Percentiles rank a stretch among this genome's conserved stretches.
Evolutionary conservation across 2,113 vertebrate genomes (phyloP).

Genomic region (Amia ocellicauda): DNA sequence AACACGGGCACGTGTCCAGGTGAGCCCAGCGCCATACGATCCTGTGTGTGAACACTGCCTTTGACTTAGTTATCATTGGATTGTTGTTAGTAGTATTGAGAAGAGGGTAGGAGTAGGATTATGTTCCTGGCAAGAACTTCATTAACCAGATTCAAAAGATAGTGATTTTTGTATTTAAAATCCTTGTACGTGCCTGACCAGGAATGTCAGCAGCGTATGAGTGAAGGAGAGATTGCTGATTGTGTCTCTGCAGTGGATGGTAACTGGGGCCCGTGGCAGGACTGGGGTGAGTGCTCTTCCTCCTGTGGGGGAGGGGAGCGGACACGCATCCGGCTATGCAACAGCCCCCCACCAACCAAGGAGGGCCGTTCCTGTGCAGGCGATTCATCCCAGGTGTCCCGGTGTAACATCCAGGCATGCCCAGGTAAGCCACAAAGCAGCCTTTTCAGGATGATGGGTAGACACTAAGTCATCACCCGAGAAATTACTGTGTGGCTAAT

Average conservation of each 20-base stretch:
- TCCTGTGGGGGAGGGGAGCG: constrained; percentile 86
- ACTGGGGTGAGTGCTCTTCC: constrained; percentile 81
- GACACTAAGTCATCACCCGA: neutral
- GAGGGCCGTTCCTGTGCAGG: constrained; percentile 79
- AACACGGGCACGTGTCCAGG: constrained; percentile 74
- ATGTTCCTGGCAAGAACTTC: no score
- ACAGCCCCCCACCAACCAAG: constrained; percentile 63
- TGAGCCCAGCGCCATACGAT: constrained; percentile 40
- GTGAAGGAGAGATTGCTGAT: no score
- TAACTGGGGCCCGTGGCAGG: constrained; percentile 85
- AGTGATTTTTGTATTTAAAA: no score
- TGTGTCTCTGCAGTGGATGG: constrained; percentile 85
- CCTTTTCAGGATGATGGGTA: neutral
- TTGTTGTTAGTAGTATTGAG: no score
- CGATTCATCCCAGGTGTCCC: constrained; percentile 82
- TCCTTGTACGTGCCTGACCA: no score
- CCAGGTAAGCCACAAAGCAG: constrained; percentile 66
- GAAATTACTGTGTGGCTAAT: no score
- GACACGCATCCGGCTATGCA: constrained; percentile 75
- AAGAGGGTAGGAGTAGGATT: no score
- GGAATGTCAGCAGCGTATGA: no score
- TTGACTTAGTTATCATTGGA: no score
- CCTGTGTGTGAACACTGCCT: no score
- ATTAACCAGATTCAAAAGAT: no score
- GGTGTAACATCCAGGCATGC: constrained; percentile 80